A percentile compares a stretch with the other conserved stretches of the same genome.
phyloP scores from a whole-genome alignment of 2,888 invertebrate genomes.

The Sympetrum striolatum region DNA sequence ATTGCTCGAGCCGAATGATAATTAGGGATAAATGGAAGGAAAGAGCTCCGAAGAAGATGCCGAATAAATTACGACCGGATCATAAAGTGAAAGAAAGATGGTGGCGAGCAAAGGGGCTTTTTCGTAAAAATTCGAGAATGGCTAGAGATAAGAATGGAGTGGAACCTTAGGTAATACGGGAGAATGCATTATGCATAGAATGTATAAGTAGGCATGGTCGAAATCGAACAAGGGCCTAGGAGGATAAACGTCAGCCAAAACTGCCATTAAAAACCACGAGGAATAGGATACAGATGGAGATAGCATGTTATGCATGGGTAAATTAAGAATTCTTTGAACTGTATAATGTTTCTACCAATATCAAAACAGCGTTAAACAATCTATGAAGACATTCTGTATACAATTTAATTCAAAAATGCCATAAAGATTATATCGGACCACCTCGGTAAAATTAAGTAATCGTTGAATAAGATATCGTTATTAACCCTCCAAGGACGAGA shows the following conservation, averaged over 20 bases:
- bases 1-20: not conserved
- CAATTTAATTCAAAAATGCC: not conserved
- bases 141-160: conserved; percentile 17
- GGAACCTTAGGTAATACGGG: not conserved
- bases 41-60: not conserved
- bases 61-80: not conserved
- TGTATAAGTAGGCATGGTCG: not conserved
- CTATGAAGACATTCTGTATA: not conserved
- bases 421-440: not conserved
- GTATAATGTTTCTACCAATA: not conserved
- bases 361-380: not conserved
- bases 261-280: not conserved
- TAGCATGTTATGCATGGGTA: not conserved
- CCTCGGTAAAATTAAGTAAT: not conserved
- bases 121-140: not conserved
- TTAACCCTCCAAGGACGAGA: too few species aligned
- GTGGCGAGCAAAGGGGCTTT: not conserved
- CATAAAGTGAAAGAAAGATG: not conserved
- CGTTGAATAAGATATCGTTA: not conserved
- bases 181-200: not conserved
- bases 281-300: not conserved
- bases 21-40: not conserved
- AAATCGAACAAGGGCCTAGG: not conserved
- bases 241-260: not conserved
- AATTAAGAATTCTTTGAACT: not conserved